Evolutionary conservation across 1,140 invertebrate species (phyloP), one percentile per base, ranked within the genome.

Genomic region (Lanistes nyassanus): DNA sequence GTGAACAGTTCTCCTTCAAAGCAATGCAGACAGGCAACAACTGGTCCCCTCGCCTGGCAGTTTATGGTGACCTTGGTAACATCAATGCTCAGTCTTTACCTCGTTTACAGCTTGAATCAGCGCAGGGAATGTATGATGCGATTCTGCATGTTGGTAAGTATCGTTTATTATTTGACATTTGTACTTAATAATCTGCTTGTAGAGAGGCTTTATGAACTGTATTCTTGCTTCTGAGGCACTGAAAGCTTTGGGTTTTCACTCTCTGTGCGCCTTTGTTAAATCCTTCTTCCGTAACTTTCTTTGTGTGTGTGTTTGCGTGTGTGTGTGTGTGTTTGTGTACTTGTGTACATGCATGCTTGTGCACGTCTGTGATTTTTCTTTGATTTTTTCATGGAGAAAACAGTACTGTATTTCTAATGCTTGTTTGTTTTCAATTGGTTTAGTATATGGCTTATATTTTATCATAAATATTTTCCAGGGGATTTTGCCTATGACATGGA

Each of bases 401-500:
- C n/a, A n/a, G n/a, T n/a, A n/a, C n/a, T n/a, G n/a, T n/a, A n/a
- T n/a, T n/a, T n/a, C n/a, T n/a, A 26, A 7, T 16, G 36, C 21
- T n/a, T 19, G 16, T 11, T n/a, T 2, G n/a, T 23, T 7, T 36
- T 47, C n/a, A 5, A 47, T 21, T 7, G 11, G 5, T 13, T 73
- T 47, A 19, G n/a, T 36, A 3, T 51, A n/a, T 31, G 29, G 31
- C 76, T 79, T 76, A 75, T 74, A n/a, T n/a, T n/a, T n/a, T n/a
- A n/a, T n/a, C n/a, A n/a, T n/a, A n/a, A n/a, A n/a, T n/a, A n/a
- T 78, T 42, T 85, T 86, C 36, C 80, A 88, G 87, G 88, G 75
- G 88, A 89, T 66, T 86, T 99, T 91, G 97, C 97, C 0, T 99
- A 99, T 90, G 95, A 99, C 88, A 95, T 99, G 94, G 90, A 96